Evolutionary conservation across 2,113 vertebrate species (phyloP), one percentile per base, ranked within the genome.

Genomic region (Crotalus viridis): DNA sequence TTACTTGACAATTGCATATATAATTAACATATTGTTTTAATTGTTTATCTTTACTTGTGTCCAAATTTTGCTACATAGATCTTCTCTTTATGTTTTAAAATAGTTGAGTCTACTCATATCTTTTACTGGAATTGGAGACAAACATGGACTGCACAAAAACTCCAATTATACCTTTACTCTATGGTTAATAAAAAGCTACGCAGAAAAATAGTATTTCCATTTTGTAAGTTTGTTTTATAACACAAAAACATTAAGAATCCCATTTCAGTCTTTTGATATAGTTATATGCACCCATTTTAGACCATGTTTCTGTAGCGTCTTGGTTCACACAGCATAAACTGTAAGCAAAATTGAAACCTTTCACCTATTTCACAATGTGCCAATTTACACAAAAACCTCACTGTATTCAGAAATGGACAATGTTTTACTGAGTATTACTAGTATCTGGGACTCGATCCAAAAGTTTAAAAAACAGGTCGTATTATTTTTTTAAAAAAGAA

Each of bases 281-380:
- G 22, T 57, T 48, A 85, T 52, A 92, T 9, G 21, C 64, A 21
- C n/a, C 81, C 59, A 17, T 48, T 51, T 28, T 48, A 59, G 19
- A 17, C 59, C 39, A 33, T 28, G 39, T 91, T 85, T 57, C 21
- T 57, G 7, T 52, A 90, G 0, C 0, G n/a, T 43, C 88, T 15
- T 54, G 0, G 0, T n/a, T 88, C 85, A 51, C 48, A 51, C 48
- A 61, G n/a, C 52, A 26, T 0, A 43, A 85, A 33, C n/a, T 22
- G 88, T 56, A 90, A 89, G 33, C 46, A 52, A 87, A 88, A 64
- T 39, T 15, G 88, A 94, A 94, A 93, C 61, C 88, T 95, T 96
- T 97, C 86, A 92, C 92, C 81, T 89, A 89, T 88, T 95, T 95
- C 33, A 43, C 22, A 56, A 46, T 26, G 28, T 92, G 87, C 91